Evolutionary conservation across 1,140 invertebrate genomes (phyloP).

Genomic region (Condylostylus longicornis): DNA sequence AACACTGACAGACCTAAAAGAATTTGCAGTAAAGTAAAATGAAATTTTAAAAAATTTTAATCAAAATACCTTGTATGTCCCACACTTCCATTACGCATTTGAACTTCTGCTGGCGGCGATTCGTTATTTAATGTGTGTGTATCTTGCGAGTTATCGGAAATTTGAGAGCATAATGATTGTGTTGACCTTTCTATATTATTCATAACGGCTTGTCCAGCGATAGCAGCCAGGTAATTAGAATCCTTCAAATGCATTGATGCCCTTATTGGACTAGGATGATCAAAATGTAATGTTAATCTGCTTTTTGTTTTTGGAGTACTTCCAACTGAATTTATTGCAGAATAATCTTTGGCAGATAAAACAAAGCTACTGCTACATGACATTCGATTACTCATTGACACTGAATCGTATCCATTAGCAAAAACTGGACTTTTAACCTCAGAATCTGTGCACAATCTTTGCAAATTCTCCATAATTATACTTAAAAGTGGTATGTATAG

Average conservation of each 20-base stretch:
- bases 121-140: slow-evolving; percentile 22
- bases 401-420: slow-evolving; percentile 29
- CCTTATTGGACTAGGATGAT: slow-evolving; percentile 39
- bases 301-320: slow-evolving; percentile 34
- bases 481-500: slow-evolving; percentile 82
- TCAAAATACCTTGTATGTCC: too few species aligned
- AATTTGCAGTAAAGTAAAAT: too few species aligned
- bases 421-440: slow-evolving; percentile 20
- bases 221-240: slow-evolving; percentile 59
- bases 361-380: slow-evolving; percentile 36
- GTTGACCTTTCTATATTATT: slow-evolving; percentile 15
- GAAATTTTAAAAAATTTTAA: slow-evolving; percentile 18
- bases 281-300: slow-evolving; percentile 39
- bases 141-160: slow-evolving; percentile 48
- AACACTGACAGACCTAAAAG: slow-evolving; percentile 40
- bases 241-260: slow-evolving; percentile 47
- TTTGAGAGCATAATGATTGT: slow-evolving; percentile 5
- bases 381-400: slow-evolving; percentile 33
- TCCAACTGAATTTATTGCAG: slow-evolving; percentile 18
- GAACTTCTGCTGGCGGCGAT: slow-evolving; percentile 18
- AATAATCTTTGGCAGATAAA: slow-evolving; percentile 28
- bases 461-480: slow-evolving; percentile 69
- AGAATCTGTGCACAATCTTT: slow-evolving; percentile 37
- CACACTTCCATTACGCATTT: slow-evolving; percentile 18
- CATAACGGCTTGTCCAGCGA: slow-evolving; percentile 53